Evolutionary conservation across 2,797 vertebrate species (phyloP).

Genomic region (Pangasius djambal): DNA sequence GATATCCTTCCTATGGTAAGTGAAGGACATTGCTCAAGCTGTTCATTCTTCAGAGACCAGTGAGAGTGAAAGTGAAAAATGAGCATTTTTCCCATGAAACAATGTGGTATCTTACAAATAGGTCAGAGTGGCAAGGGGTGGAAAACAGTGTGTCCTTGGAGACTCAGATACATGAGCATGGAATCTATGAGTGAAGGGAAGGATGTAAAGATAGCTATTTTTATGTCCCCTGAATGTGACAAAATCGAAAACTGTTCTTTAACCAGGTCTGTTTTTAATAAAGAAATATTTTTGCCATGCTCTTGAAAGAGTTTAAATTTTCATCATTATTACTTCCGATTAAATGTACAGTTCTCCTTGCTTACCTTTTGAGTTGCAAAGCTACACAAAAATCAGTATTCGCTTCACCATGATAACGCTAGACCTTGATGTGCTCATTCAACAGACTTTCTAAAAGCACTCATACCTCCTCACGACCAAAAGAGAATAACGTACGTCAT

Average conservation of each 20-base stretch:
- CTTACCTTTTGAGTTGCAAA: neutral
- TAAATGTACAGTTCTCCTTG: neutral
- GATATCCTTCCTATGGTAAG: slow-evolving; percentile 39
- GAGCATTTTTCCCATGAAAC: slow-evolving; percentile 27
- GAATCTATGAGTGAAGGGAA: neutral
- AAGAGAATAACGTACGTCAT: neutral
- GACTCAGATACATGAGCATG: neutral
- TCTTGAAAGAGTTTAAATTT: neutral
- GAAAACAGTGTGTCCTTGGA: slow-evolving; percentile 25
- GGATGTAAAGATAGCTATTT: slow-evolving; percentile 18
- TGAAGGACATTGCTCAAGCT: slow-evolving; percentile 55
- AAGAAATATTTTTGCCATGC: neutral
- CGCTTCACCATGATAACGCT: neutral
- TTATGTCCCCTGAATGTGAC: neutral
- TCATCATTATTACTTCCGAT: neutral
- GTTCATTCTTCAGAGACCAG: slow-evolving; percentile 38
- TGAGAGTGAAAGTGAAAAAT: slow-evolving; percentile 53
- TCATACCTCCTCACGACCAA: neutral
- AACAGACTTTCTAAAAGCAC: neutral
- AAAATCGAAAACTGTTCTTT: neutral
- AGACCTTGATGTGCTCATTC: neutral
- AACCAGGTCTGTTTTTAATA: neutral
- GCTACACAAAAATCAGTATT: neutral
- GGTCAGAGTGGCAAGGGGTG: slow-evolving; percentile 50
- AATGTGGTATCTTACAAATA: slow-evolving; percentile 53